Evolutionary conservation across 2,888 invertebrate species (phyloP), one percentile per base, ranked within the genome.

Genomic region (Strigamia maritima): DNA sequence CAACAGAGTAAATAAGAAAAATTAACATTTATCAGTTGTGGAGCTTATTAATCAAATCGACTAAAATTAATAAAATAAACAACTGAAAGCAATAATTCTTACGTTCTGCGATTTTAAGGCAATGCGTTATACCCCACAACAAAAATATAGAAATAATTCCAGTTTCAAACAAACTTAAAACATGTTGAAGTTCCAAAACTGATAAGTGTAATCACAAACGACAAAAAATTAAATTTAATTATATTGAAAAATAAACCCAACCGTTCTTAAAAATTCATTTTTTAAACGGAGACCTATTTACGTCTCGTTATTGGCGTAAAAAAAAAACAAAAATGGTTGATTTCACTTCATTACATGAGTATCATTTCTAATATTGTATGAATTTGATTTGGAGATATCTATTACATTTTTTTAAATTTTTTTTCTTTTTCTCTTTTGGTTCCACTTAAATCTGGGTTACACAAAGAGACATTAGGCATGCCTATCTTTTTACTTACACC

Each of bases 401-500:
- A 70, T 28, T 70, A 70, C 70, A 70, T 70, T 40, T 77, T 49
- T 77, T 77, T n/a, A n/a, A n/a, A n/a, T 77, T 49, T 77, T 77
- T 44, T 44, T 12, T 77, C 26, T 77, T 77, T n/a, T 35, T 75
- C n/a, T 75, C 75, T 75, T 35, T 75, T 75, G 75, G n/a, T 44
- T 49, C 44, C 44, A 44, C 49, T 77, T 77, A 44, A 44, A 44
- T 70, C 70, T 70, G 70, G 70, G 70, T 70, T 70, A 70, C 70
- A 70, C 70, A 70, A 70, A 70, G 54, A 70, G 70, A 70, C 70
- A 70, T 70, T 70, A 70, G 28, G 77, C 77, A 49, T 49, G 44
- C 49, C 49, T 70, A 70, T 70, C 70, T 26, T 22, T 77, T 77
- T 77, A 77, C 77, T 77, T 77, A 77, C 77, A 77, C 77, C 44